Evolutionary conservation across 2,888 invertebrate genomes (phyloP).

Genomic region (Zaprionus bogoriensis): DNA sequence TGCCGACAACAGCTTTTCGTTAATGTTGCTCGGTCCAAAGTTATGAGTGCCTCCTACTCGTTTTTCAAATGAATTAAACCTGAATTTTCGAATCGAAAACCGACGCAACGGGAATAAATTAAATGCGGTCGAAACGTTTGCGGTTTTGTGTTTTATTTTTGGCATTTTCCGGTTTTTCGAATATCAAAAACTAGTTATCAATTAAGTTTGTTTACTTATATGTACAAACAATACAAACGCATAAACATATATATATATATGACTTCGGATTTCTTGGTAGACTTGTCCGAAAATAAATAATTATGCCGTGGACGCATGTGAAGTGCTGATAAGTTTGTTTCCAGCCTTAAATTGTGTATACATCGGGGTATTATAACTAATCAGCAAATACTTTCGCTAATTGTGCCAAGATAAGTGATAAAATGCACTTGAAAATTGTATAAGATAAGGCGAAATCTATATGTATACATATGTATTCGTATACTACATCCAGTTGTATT

Average conservation of each 20-base stretch:
- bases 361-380: conserved; percentile 27
- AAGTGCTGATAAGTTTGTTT: conserved; percentile 28
- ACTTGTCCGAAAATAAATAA: conserved; percentile 41
- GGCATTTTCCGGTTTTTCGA: conserved; percentile 22
- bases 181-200: conserved; percentile 45
- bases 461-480: conserved; percentile 1
- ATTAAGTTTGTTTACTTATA: conserved; percentile 7
- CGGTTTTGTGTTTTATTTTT: conserved; percentile 13
- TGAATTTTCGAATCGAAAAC: conserved; percentile 23
- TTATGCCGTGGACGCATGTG: conserved; percentile 9
- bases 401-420: conserved; percentile 41
- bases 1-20: not conserved
- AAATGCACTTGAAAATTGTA: conserved; percentile 39
- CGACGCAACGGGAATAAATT: conserved; percentile 40
- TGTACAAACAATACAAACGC: not conserved
- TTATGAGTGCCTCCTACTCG: conserved; percentile 20
- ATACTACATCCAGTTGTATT: not conserved
- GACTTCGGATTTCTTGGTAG: conserved; percentile 8
- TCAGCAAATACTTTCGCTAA: conserved; percentile 56
- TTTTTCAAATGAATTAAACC: conserved; percentile 43
- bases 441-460: conserved; percentile 27
- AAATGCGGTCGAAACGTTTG: conserved; percentile 10
- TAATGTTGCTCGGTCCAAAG: conserved; percentile 31
- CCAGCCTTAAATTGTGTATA: conserved; percentile 25
- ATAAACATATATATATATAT: no score